Conservation (phyloP, 2,797 vertebrate species). For the Acipenser ruthenus region DNA sequence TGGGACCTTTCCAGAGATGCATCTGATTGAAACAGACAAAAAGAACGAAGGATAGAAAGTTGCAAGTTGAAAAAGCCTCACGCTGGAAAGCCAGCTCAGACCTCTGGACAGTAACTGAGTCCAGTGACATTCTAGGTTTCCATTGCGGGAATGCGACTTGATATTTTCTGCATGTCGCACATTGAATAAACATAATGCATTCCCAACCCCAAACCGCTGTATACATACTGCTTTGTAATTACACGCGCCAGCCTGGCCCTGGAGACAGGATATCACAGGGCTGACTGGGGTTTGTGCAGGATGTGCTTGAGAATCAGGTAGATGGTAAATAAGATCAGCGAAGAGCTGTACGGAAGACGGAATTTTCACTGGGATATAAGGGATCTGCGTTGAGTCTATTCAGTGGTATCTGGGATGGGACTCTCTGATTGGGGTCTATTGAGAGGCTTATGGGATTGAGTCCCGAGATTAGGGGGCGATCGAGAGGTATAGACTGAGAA, state of each 20-base stretch:
- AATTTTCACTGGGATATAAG: neutral
- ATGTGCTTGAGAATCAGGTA: too few relatives aligned
- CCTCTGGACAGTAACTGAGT: neutral
- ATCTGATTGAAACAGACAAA: constrained; percentile 8
- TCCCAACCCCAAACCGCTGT: too few relatives aligned
- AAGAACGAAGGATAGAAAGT: neutral
- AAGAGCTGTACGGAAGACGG: too few relatives aligned
- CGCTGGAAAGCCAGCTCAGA: neutral
- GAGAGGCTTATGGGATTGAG: neutral
- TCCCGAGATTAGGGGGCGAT: constrained; percentile 22
- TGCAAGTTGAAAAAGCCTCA: neutral
- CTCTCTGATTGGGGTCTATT: neutral
- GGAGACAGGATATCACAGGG: too few relatives aligned
- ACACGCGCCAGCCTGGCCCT: too few relatives aligned
- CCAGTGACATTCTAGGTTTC: too few relatives aligned
- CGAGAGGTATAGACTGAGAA: neutral
- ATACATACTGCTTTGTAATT: too few relatives aligned
- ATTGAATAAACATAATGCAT: too few relatives aligned
- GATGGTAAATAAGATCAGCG: too few relatives aligned
- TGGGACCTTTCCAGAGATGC: constrained; percentile 3
- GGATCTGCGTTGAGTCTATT: neutral
- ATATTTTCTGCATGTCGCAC: too few relatives aligned
- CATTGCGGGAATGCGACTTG: too few relatives aligned
- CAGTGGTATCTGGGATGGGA: neutral
- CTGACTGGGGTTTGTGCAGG: too few relatives aligned